Conservation (phyloP, 2,888 invertebrate genomes). For the Tanytarsus gracilentus region DNA sequence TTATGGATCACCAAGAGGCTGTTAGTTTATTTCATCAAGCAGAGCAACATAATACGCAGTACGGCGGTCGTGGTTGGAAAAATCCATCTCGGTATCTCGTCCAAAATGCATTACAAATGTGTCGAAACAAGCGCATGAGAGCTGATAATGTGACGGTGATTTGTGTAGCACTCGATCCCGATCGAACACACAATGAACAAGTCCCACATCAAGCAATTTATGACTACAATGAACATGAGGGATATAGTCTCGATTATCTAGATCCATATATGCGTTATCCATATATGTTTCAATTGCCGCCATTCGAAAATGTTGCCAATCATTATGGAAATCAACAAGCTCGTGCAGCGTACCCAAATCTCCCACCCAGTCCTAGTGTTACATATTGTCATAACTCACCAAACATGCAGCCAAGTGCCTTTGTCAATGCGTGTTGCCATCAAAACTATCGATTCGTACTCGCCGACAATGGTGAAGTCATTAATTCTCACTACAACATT, state of each 20-base stretch:
- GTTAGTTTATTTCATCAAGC: conserved; percentile 76
- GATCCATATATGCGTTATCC: background rate
- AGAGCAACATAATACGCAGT: conserved; percentile 64
- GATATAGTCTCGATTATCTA: conserved; percentile 26
- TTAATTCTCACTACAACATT: background rate
- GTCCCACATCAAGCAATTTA: conserved; percentile 19
- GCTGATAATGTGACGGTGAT: conserved; percentile 97
- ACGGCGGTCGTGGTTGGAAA: conserved; percentile 51
- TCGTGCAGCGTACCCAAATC: background rate
- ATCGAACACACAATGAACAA: conserved; percentile 1
- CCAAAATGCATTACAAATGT: conserved; percentile 68
- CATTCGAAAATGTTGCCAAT: background rate
- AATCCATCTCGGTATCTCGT: conserved; percentile 90
- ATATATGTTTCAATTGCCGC: background rate
- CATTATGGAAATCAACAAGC: background rate
- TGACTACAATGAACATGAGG: conserved; percentile 29
- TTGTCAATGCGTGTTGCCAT: conserved; percentile 5
- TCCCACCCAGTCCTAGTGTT: background rate
- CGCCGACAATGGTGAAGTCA: background rate
- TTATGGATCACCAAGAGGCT: conserved; percentile 74
- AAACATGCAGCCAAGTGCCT: conserved; percentile 10
- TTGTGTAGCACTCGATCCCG: conserved; percentile 72
- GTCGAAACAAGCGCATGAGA: conserved; percentile 76
- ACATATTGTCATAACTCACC: conserved; percentile 2
- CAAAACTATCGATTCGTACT: background rate